Evolutionary conservation across 1,140 invertebrate genomes (phyloP).

Genomic region (Halesus radiatus): DNA sequence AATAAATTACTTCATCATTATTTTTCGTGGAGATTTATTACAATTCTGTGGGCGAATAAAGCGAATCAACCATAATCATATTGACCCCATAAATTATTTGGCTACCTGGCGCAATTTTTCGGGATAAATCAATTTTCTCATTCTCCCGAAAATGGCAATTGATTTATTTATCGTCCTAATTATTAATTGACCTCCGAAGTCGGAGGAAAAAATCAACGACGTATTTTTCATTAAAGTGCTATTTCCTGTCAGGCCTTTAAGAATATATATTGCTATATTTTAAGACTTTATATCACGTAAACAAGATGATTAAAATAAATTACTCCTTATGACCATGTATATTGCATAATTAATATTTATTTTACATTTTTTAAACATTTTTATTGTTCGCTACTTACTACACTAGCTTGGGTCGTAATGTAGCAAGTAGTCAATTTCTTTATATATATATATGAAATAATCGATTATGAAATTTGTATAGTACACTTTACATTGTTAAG

Average conservation of each 20-base stretch:
- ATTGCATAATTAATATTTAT: too few relatives aligned
- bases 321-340: too few relatives aligned
- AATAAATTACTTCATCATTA: too few relatives aligned
- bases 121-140: background rate
- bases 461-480: too few relatives aligned
- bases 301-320: too few relatives aligned
- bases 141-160: background rate
- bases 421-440: too few relatives aligned
- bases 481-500: too few relatives aligned
- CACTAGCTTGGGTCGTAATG: too few relatives aligned
- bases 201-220: background rate
- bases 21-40: background rate
- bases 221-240: background rate
- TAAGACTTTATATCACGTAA: too few relatives aligned
- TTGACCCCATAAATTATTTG: slow-evolving; percentile 16
- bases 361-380: too few relatives aligned
- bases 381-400: too few relatives aligned
- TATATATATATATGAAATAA: too few relatives aligned
- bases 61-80: background rate
- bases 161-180: slow-evolving; percentile 8
- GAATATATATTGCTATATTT: background rate
- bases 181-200: background rate
- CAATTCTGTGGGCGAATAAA: background rate
- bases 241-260: background rate
- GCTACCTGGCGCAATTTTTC: background rate